Evolutionary conservation across 2,888 invertebrate species (phyloP).

Genomic region (Xanthorhoe spadicearia): DNA sequence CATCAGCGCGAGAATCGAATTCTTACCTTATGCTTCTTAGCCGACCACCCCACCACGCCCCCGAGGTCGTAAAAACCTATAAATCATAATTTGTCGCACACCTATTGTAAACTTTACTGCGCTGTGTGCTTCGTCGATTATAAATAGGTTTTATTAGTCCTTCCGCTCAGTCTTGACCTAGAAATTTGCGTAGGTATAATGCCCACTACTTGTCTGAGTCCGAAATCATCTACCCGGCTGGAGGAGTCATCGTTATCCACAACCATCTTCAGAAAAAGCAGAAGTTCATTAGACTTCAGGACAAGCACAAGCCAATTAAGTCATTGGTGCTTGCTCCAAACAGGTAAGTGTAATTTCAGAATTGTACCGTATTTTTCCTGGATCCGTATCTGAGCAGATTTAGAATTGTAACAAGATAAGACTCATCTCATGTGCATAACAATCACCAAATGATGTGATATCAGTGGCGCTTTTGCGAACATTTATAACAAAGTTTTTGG

Average conservation of each 20-base stretch:
- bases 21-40: not conserved
- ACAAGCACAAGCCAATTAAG: constrained; percentile 87
- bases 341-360: constrained; percentile 76
- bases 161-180: constrained; percentile 43
- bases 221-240: constrained; percentile 92
- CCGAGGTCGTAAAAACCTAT: not conserved
- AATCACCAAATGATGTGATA: too few species aligned
- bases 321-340: constrained; percentile 87
- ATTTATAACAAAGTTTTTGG: too few species aligned
- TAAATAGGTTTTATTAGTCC: constrained; percentile 25
- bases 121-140: not conserved
- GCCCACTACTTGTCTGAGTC: constrained; percentile 89
- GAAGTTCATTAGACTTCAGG: constrained; percentile 88
- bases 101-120: constrained; percentile 9
- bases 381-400: too few species aligned
- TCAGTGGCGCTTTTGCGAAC: too few species aligned
- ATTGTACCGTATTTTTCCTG: not conserved
- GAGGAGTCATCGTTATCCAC: constrained; percentile 90
- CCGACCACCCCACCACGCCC: not conserved
- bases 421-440: too few species aligned
- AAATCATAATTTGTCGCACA: constrained; percentile 1
- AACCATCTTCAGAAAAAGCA: constrained; percentile 90
- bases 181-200: constrained; percentile 84
- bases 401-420: too few species aligned
- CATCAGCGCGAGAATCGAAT: not conserved